These are phyloP conservation scores for Gouania willdenowi DNA, from an alignment of 2,797 vertebrate genomes.

Conservation along the genomic window DNA sequence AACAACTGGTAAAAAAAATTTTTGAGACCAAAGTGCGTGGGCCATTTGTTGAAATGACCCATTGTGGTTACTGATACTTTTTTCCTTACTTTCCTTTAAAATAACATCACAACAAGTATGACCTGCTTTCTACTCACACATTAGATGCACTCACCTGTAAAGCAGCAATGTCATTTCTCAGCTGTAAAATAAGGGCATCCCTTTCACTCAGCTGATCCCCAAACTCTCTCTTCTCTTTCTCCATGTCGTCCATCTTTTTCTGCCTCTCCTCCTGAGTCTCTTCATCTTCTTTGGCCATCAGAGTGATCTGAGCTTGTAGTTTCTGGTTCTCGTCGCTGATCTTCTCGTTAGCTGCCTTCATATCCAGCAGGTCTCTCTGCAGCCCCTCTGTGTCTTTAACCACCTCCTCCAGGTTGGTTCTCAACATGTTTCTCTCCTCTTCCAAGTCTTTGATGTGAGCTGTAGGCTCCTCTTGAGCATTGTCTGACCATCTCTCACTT, in stretches of 20 bases:
- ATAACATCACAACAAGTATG: no score
- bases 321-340: slow-evolving; percentile 78
- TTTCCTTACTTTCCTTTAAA: no score
- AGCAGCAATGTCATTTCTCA: slow-evolving; percentile 75
- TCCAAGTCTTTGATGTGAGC: slow-evolving; percentile 73
- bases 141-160: slow-evolving; percentile 85
- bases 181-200: slow-evolving; percentile 74
- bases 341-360: slow-evolving; percentile 80
- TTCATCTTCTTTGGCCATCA: slow-evolving; percentile 63
- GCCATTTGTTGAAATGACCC: no score
- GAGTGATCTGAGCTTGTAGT: slow-evolving; percentile 66
- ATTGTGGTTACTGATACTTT: no score
- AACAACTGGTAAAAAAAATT: no score
- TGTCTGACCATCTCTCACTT: slow-evolving; percentile 43
- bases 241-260: slow-evolving; percentile 34
- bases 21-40: no score
- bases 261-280: slow-evolving; percentile 30
- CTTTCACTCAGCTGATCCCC: slow-evolving; percentile 76
- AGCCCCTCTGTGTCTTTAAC: slow-evolving; percentile 77
- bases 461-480: slow-evolving; percentile 68
- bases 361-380: slow-evolving; percentile 79
- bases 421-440: slow-evolving; percentile 77
- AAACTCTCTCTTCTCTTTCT: slow-evolving; percentile 63
- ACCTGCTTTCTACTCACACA: no score
- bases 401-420: slow-evolving; percentile 74